Conservation (phyloP, 1,140 invertebrate species). For the Hypsibius dujardini region DNA sequence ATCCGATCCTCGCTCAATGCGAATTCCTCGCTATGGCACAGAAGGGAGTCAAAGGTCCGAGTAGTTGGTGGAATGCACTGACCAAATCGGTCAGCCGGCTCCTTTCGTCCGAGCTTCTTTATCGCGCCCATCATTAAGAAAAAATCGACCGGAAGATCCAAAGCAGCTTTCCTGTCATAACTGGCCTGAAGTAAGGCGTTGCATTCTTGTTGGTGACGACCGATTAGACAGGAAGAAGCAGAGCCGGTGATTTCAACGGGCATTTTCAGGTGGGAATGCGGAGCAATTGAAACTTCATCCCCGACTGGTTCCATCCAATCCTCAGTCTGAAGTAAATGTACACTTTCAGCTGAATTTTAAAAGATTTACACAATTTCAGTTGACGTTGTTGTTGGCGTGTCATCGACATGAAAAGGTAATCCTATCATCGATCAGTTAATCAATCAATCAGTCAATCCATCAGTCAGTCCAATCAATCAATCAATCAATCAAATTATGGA, state of each 20-base stretch:
- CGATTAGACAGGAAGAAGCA: not conserved
- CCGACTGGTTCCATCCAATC: too few species aligned
- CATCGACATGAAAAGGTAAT: too few species aligned
- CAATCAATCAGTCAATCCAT: too few species aligned
- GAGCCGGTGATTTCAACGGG: not conserved
- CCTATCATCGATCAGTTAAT: too few species aligned
- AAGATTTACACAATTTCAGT: too few species aligned
- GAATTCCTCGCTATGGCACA: not conserved
- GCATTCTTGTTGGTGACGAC: not conserved
- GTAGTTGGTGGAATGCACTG: not conserved
- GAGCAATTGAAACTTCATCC: too few species aligned
- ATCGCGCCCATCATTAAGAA: not conserved
- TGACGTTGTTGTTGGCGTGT: too few species aligned
- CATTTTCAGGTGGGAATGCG: not conserved
- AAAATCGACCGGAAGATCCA: not conserved
- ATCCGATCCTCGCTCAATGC: not conserved
- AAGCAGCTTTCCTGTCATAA: not conserved
- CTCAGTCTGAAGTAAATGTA: too few species aligned
- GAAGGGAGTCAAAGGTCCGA: not conserved
- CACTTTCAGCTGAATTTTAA: too few species aligned
- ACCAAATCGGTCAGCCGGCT: not conserved
- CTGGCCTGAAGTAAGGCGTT: not conserved
- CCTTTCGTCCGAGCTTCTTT: not conserved
- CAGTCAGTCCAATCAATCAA: too few species aligned
- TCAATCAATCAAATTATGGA: too few species aligned